Evolutionary conservation across 1,140 invertebrate species (phyloP).

Genomic region (Tetramorium simillimum): DNA sequence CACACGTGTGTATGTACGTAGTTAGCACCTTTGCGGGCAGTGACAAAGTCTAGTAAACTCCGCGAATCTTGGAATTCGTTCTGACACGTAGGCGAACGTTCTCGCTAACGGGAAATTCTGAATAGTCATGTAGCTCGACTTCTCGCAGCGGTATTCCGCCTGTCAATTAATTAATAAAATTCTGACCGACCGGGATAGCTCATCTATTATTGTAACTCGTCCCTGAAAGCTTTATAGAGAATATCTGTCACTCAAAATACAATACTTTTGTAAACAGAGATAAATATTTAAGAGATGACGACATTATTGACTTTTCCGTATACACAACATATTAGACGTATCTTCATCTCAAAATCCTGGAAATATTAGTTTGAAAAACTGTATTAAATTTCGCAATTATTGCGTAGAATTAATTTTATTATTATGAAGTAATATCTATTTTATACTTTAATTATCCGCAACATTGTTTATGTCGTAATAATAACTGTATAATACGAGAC

Average conservation of each 20-base stretch:
- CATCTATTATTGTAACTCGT: background rate
- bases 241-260: background rate
- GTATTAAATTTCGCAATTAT: background rate
- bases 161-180: conserved; percentile 81
- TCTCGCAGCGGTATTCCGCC: conserved; percentile 65
- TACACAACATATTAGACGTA: background rate
- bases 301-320: background rate
- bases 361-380: background rate
- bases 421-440: background rate
- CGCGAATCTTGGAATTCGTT: background rate
- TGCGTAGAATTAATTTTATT: background rate
- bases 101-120: background rate
- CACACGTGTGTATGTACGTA: too few species aligned
- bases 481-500: background rate
- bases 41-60: background rate
- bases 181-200: conserved; percentile 18
- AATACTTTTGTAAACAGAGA: background rate
- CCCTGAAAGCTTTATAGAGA: background rate
- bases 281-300: background rate
- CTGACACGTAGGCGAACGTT: background rate
- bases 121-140: conserved; percentile 71
- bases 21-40: conserved; percentile 1
- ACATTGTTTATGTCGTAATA: background rate
- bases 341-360: background rate
- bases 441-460: background rate